Percentiles rank a stretch among this genome's conserved stretches.
Conservation (phyloP, 1,140 invertebrate genomes). For the Venturia canescens region DNA sequence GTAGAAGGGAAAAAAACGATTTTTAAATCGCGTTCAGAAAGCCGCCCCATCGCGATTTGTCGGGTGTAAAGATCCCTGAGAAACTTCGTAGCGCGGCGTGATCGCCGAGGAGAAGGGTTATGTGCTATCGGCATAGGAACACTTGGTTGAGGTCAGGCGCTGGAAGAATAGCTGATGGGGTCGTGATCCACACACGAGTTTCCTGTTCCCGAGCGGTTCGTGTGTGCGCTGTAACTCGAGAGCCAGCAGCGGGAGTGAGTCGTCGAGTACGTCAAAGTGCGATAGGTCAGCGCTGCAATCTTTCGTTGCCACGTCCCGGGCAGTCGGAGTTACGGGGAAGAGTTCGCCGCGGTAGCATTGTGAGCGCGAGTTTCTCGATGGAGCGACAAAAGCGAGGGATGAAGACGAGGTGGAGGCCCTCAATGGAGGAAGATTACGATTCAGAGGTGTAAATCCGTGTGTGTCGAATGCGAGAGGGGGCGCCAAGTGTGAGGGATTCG, state of each 20-base stretch:
- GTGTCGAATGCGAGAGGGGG: too few species aligned
- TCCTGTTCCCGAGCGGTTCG: not conserved
- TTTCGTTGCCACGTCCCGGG: conserved; percentile 33
- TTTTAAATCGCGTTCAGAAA: not conserved
- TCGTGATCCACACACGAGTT: not conserved
- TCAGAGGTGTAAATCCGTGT: not conserved
- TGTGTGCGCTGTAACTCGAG: not conserved
- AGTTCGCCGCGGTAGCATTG: not conserved
- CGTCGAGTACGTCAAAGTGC: not conserved
- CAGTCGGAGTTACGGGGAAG: not conserved
- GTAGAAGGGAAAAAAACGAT: too few species aligned
- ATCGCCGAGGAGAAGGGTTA: too few species aligned
- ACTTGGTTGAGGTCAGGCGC: conserved; percentile 38
- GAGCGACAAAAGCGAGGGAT: conserved; percentile 58
- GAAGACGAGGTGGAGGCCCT: conserved; percentile 43
- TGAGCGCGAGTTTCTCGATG: conserved; percentile 50
- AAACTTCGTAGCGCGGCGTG: too few species aligned
- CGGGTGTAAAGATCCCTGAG: too few species aligned
- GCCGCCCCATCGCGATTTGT: conserved; percentile 1
- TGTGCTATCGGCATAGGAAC: conserved; percentile 51
- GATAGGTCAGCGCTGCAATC: conserved; percentile 33
- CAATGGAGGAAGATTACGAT: conserved; percentile 20
- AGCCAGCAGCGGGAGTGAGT: not conserved
- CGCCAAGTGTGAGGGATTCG: not conserved
- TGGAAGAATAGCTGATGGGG: conserved; percentile 20